These are phyloP conservation scores for Macrocentrus cingulum DNA, from an alignment of 1,140 invertebrate species.

Conservation along the genomic window DNA sequence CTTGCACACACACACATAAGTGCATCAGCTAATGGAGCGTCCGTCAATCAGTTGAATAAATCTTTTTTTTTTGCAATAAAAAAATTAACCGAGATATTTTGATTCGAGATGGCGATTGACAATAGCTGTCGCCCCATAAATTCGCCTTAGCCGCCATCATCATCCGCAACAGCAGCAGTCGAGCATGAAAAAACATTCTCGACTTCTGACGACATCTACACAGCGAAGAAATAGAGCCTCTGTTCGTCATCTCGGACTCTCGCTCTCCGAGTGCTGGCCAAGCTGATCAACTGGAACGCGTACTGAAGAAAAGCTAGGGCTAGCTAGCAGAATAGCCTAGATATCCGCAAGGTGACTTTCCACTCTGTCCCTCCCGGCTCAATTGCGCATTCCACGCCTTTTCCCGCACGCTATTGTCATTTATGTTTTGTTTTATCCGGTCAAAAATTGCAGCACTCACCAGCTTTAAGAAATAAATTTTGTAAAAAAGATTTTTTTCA, in stretches of 20 bases:
- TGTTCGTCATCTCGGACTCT: slow-evolving; percentile 4
- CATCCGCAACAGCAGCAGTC: background rate
- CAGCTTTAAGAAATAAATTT: no score
- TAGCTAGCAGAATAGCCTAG: background rate
- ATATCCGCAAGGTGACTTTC: slow-evolving; percentile 24
- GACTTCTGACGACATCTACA: slow-evolving; percentile 10
- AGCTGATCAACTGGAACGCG: slow-evolving; percentile 10
- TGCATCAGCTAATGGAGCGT: background rate
- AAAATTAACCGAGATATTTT: no score
- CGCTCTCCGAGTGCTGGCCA: slow-evolving; percentile 6
- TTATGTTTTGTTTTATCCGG: background rate
- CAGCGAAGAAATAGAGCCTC: background rate
- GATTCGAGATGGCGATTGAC: no score
- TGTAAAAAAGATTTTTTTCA: no score
- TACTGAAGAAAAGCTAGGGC: background rate
- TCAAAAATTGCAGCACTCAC: background rate
- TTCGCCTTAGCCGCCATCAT: background rate
- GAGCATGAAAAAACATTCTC: slow-evolving; percentile 1
- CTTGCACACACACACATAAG: slow-evolving; percentile 1
- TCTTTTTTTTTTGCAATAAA: no score
- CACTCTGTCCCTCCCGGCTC: slow-evolving; percentile 18
- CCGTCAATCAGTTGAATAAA: no score
- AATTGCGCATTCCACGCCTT: slow-evolving; percentile 30
- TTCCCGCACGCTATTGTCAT: slow-evolving; percentile 40
- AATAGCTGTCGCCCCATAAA: no score